Conservation (phyloP, 2,888 invertebrate genomes). For the Sesia apiformis region DNA sequence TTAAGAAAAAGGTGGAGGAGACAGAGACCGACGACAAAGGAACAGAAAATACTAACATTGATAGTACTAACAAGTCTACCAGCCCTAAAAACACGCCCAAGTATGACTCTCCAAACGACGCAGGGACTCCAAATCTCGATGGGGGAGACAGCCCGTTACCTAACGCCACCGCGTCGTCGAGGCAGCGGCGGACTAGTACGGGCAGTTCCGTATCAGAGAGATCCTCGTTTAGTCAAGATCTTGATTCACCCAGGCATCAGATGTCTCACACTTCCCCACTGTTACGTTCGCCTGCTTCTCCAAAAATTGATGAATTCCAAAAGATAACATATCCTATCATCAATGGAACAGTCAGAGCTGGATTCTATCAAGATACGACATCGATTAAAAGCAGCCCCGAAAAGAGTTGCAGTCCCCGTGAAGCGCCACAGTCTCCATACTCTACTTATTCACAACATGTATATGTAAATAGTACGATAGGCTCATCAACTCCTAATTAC, state of each 20-base stretch:
- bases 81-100: slow-evolving; percentile 46
- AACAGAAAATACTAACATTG: slow-evolving; percentile 34
- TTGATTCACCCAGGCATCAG: slow-evolving; percentile 83
- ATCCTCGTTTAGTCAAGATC: slow-evolving; percentile 85
- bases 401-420: slow-evolving; percentile 87
- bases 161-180: slow-evolving; percentile 40
- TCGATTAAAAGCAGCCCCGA: slow-evolving; percentile 89
- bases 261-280: slow-evolving; percentile 83
- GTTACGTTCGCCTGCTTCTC: slow-evolving; percentile 85
- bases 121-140: slow-evolving; percentile 54
- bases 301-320: slow-evolving; percentile 80
- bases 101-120: slow-evolving; percentile 53
- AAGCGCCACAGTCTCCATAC: slow-evolving; percentile 75
- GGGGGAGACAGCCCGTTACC: slow-evolving; percentile 58
- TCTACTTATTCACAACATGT: slow-evolving; percentile 65
- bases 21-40: slow-evolving; percentile 58
- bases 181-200: slow-evolving; percentile 83
- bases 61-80: slow-evolving; percentile 26
- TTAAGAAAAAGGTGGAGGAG: slow-evolving; percentile 75
- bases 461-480: slow-evolving; percentile 49
- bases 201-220: slow-evolving; percentile 87
- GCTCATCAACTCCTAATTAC: slow-evolving; percentile 53
- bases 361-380: slow-evolving; percentile 92
- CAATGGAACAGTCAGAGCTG: slow-evolving; percentile 89
- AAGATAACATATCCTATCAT: slow-evolving; percentile 81